Percentiles rank a stretch among this genome's conserved stretches.
phyloP scores from a whole-genome alignment of 92 coral and sea anemone species.

The Phymanthus crucifer region DNA sequence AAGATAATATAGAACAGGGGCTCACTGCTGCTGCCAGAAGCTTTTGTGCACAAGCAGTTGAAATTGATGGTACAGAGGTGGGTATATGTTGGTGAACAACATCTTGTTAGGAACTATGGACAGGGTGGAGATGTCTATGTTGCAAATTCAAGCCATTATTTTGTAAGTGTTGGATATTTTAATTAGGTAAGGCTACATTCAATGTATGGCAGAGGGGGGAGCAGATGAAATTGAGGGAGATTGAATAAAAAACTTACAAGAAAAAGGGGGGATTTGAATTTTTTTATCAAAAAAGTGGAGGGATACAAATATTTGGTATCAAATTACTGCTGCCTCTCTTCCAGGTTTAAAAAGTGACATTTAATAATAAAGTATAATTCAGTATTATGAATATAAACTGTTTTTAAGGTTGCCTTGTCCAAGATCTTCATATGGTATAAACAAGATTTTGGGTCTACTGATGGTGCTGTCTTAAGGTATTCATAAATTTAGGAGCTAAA shows the following conservation, averaged over 20 bases:
- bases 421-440: conserved; percentile 89
- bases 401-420: conserved; percentile 67
- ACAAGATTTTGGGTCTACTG: conserved; percentile 78
- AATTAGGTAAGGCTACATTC: too few species aligned
- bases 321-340: too few species aligned
- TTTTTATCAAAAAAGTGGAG: too few species aligned
- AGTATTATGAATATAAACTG: neutral
- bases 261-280: too few species aligned
- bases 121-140: neutral
- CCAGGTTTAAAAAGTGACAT: too few species aligned
- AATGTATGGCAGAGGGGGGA: too few species aligned
- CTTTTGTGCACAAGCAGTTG: conserved; percentile 87
- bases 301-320: too few species aligned
- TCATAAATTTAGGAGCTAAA: neutral
- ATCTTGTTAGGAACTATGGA: neutral
- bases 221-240: too few species aligned
- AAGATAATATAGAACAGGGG: conserved; percentile 71
- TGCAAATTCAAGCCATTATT: too few species aligned
- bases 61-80: conserved; percentile 41
- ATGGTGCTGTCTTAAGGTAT: conserved; percentile 64
- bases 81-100: neutral
- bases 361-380: neutral
- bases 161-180: too few species aligned
- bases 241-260: too few species aligned
- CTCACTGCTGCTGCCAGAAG: conserved; percentile 76